Base-by-base conservation (phyloP, 2,888 invertebrate genomes). In the Furcula furcula region DNA sequence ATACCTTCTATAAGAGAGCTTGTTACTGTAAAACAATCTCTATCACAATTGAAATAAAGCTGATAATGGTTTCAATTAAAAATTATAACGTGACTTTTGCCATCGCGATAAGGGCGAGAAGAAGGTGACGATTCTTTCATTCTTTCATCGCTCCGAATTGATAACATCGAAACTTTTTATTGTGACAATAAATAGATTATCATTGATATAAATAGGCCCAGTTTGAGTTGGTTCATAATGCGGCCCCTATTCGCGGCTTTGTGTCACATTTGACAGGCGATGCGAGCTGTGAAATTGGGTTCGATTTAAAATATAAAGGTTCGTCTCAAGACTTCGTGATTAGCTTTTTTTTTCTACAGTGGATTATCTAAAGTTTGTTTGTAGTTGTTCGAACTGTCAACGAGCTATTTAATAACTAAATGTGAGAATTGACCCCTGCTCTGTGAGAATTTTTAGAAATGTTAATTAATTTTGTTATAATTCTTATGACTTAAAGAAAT, bases 171-270 rank as follows among this genome's bases (percentile, higher is more conserved):
- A 77, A 80, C 71, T 83, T 87, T 85, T 87, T 83, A 83, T 81
- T 80, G 73, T 83, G 73, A 85, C 86, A 87, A 87, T 86, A 88
- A 86, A 86, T 86, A 86, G 85, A 86, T 86, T 86, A 85, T 66
- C 71, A 83, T 79, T 80, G 76, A 76, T 84, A 87, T 86, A 87
- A 87, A 88, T 86, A 86, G 86, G 80, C 74, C 76, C 80, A 79
- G 85, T 82, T 78, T 71, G 77, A 75, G 71, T 75, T 78, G 75
- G 70, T 68, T 67, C 68, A 78, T 82, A 85, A 85, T 82, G 67
- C 78, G 74, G 72, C 72, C 78, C 66, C 80, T 73, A 77, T 84
- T 84, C 76, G 76, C 74, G 72, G 88, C 87, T 88, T 87, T 86
- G 65, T 77, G 88, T 87, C 88, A 77, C 55, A 40, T 76, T 73